phyloP scores from a whole-genome alignment of 2,113 vertebrate genomes.

The Pleuronectes platessa region DNA sequence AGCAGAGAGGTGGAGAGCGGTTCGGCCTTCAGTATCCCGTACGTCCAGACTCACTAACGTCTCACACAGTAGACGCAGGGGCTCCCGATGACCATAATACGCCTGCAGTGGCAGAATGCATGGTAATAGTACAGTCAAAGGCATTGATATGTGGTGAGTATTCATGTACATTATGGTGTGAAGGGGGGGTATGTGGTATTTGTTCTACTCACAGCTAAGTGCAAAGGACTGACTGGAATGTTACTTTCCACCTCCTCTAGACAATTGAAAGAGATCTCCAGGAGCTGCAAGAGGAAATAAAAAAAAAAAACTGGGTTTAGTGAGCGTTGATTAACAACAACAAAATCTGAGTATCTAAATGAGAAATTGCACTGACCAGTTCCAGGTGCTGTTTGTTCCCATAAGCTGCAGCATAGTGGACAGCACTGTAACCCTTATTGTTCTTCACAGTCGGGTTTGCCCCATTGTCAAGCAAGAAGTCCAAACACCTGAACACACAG shows the following conservation, averaged over 20 bases:
- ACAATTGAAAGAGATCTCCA: constrained; percentile 98
- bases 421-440: constrained; percentile 93
- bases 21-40: constrained; percentile 89
- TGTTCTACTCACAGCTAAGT: constrained; percentile 93
- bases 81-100: constrained; percentile 95
- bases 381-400: constrained; percentile 96
- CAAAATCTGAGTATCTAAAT: neutral
- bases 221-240: constrained; percentile 95
- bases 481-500: constrained; percentile 86
- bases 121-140: neutral
- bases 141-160: neutral
- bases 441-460: constrained; percentile 94
- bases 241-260: constrained; percentile 94
- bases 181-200: neutral
- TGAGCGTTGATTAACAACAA: neutral
- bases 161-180: neutral
- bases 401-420: constrained; percentile 96
- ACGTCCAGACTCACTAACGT: constrained; percentile 95
- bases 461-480: constrained; percentile 93
- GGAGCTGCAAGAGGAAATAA: constrained; percentile 82
- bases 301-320: neutral
- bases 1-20: constrained; percentile 91
- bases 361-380: constrained; percentile 83
- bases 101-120: constrained; percentile 79
- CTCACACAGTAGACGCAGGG: constrained; percentile 91